Conservation (phyloP, 2,888 invertebrate species). For the Sarcophaga subvicina region DNA sequence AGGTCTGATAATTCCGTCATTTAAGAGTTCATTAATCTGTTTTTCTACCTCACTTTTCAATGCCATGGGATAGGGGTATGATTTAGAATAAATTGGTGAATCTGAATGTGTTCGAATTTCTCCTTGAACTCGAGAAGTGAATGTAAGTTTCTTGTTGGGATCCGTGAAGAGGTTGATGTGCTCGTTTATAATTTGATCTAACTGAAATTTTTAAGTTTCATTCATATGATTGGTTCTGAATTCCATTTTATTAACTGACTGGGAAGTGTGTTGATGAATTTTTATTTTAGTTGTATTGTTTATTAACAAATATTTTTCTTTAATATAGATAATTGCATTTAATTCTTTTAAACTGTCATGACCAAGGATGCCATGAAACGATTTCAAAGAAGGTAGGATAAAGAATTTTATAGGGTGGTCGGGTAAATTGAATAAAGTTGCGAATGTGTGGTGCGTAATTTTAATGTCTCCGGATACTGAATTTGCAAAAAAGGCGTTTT, state of each 20-base stretch:
- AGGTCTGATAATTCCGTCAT: conserved; percentile 24
- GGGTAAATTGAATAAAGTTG: conserved; percentile 33
- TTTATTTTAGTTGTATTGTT: conserved; percentile 3
- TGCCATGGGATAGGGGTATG: conserved; percentile 31
- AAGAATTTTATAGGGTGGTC: conserved; percentile 37
- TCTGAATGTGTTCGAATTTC: conserved; percentile 17
- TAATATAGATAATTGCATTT: conserved; percentile 26
- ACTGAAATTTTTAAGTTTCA: conserved; percentile 29
- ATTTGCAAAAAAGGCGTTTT: conserved; percentile 29
- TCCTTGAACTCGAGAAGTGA: conserved; percentile 16
- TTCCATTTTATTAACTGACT: conserved; percentile 7
- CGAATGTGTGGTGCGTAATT: conserved; percentile 35
- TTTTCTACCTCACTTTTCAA: conserved; percentile 23
- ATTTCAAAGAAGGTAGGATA: conserved; percentile 40
- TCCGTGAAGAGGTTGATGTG: conserved; percentile 26
- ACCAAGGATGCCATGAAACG: conserved; percentile 32
- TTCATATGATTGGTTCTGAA: conserved; percentile 37
- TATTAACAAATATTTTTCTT: conserved; percentile 19
- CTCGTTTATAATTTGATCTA: conserved; percentile 29
- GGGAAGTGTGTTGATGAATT: conserved; percentile 19
- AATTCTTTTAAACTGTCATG: conserved; percentile 31
- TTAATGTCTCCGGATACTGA: conserved; percentile 20
- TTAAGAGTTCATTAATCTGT: conserved; percentile 26
- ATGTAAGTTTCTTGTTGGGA: conserved; percentile 31
- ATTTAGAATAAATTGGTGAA: conserved; percentile 18